Evolutionary conservation across 2,113 vertebrate species (phyloP).

Genomic region (Gallinago paraguaiae): DNA sequence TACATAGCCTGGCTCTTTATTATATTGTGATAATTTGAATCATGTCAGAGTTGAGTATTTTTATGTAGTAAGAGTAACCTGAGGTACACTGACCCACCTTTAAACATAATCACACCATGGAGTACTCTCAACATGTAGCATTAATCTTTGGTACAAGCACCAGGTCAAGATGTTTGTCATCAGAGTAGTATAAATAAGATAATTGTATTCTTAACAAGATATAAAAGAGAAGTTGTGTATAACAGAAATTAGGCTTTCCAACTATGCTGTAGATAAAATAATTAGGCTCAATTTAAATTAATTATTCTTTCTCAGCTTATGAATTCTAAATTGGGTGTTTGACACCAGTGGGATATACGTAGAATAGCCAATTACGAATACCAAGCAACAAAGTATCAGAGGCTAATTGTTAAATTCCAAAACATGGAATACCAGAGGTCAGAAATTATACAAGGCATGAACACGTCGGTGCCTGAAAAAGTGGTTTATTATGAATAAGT

Average conservation of each 20-base stretch:
- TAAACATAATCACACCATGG: accelerated
- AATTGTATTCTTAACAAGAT: background rate
- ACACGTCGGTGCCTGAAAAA: background rate
- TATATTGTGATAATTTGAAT: background rate
- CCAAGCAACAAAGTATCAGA: background rate
- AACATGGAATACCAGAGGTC: background rate
- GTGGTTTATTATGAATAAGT: background rate
- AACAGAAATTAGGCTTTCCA: background rate
- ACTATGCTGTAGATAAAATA: background rate
- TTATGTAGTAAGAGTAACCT: accelerated
- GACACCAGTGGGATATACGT: background rate
- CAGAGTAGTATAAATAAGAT: background rate
- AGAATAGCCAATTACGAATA: background rate
- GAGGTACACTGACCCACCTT: background rate
- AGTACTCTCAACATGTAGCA: background rate
- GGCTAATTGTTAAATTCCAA: background rate
- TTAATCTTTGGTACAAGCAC: background rate
- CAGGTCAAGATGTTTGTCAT: background rate
- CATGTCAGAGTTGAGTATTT: background rate
- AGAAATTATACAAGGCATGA: background rate
- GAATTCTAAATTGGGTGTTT: background rate
- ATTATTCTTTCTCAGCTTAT: background rate
- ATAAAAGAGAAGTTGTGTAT: background rate
- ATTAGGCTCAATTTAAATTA: background rate
- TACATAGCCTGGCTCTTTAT: background rate